Evolutionary conservation across 2,797 vertebrate genomes (phyloP).

Genomic region (Oreonectes daqikongensis): DNA sequence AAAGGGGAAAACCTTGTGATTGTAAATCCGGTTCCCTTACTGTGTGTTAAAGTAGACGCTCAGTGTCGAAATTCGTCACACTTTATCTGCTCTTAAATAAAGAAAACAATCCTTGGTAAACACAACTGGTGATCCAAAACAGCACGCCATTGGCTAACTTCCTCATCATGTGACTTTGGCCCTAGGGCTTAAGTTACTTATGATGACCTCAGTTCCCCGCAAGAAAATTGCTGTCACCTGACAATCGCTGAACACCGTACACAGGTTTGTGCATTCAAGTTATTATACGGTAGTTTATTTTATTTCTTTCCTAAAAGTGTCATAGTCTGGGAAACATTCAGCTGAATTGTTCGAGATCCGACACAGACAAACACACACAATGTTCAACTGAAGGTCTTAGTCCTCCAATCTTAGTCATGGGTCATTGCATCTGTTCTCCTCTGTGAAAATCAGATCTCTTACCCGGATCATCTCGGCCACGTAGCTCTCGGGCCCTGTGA

Average conservation of each 20-base stretch:
- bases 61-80: not conserved
- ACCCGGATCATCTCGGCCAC: conserved; percentile 99
- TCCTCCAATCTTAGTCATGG: too few relatives aligned
- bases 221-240: not conserved
- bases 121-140: not conserved
- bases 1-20: conserved; percentile 3
- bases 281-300: not conserved
- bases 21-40: conserved; percentile 5
- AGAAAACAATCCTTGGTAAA: conserved; percentile 7
- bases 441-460: conserved; percentile 58
- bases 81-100: not conserved
- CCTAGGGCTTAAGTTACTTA: not conserved
- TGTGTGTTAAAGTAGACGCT: not conserved
- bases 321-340: not conserved
- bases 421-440: not conserved
- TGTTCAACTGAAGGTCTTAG: too few relatives aligned
- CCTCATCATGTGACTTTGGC: conserved; percentile 24
- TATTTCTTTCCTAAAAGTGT: not conserved
- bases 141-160: not conserved
- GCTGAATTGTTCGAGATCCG: not conserved
- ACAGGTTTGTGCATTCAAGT: not conserved
- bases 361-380: not conserved
- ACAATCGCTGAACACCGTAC: not conserved
- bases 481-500: conserved; percentile 96
- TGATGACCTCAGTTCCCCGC: not conserved